Conservation (phyloP, 2,888 invertebrate genomes). For the Agrotis clavis region DNA sequence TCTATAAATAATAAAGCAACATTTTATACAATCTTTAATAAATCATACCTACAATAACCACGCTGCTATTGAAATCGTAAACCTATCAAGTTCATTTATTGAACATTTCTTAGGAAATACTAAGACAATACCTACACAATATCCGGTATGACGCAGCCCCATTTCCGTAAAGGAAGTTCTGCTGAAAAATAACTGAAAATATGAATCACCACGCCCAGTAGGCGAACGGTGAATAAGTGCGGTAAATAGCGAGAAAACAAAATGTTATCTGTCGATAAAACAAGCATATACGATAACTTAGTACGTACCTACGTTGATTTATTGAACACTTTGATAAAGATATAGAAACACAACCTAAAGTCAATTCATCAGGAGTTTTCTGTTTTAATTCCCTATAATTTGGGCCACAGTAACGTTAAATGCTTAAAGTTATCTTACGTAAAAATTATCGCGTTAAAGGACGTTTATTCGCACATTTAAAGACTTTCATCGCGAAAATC, state of each 20-base stretch:
- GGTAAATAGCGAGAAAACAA: constrained; percentile 63
- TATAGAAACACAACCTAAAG: constrained; percentile 17
- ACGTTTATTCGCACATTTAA: no score
- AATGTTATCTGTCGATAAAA: constrained; percentile 70
- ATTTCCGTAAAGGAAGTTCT: constrained; percentile 50
- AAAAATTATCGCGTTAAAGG: no score
- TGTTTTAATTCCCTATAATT: no score
- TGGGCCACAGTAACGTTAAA: no score
- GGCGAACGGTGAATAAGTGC: constrained; percentile 57
- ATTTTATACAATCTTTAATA: not conserved
- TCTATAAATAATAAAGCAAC: not conserved
- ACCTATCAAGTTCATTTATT: constrained; percentile 8
- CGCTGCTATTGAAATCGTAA: constrained; percentile 12
- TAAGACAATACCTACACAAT: constrained; percentile 15
- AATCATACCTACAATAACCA: not conserved
- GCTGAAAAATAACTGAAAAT: constrained; percentile 46
- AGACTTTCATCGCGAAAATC: no score
- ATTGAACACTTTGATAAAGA: constrained; percentile 19
- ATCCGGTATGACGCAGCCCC: constrained; percentile 60
- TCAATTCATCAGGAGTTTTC: not conserved
- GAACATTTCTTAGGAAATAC: constrained; percentile 4
- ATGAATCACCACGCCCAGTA: constrained; percentile 58
- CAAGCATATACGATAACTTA: constrained; percentile 33
- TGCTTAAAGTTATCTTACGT: no score
- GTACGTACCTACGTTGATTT: constrained; percentile 24